phyloP scores from a whole-genome alignment of 92 coral and sea anemone species.

The Scolanthus callimorphus region DNA sequence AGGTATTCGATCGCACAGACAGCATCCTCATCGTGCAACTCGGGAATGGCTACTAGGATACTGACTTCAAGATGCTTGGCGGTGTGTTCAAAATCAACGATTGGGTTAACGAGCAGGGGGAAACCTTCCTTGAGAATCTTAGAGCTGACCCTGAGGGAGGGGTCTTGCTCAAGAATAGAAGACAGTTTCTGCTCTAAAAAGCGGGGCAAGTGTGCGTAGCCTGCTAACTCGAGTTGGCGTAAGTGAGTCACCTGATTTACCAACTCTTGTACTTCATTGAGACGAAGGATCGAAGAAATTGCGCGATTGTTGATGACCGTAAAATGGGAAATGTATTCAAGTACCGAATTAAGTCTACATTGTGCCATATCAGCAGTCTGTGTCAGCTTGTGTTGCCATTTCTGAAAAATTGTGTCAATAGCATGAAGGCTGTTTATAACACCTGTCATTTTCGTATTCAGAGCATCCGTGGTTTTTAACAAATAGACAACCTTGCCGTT shows the following conservation, averaged over 20 bases:
- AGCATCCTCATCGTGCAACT: neutral
- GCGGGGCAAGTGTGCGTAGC: neutral
- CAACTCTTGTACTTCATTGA: neutral
- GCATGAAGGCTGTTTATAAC: neutral
- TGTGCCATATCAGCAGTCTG: neutral
- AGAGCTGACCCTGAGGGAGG: neutral
- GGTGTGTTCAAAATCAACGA: slow-evolving; percentile 2
- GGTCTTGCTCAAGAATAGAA: neutral
- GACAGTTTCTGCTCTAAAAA: neutral
- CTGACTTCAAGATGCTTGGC: slow-evolving; percentile 2
- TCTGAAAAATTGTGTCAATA: neutral
- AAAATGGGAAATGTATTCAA: neutral
- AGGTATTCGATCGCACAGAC: slow-evolving; percentile 13
- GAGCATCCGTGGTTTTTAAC: slow-evolving; percentile 2
- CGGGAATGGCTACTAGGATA: slow-evolving; percentile 5
- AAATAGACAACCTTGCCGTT: slow-evolving; percentile 14
- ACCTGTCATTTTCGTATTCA: neutral
- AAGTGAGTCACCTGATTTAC: neutral
- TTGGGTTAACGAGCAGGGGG: slow-evolving; percentile 5
- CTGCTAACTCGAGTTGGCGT: neutral
- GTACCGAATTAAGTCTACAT: neutral
- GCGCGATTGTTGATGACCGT: neutral
- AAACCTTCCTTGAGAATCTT: neutral
- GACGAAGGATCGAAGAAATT: neutral
- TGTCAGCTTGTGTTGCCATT: slow-evolving; percentile 5